Conservation (phyloP, 2,888 invertebrate genomes). For the Gymnosoma rotundatum region DNA sequence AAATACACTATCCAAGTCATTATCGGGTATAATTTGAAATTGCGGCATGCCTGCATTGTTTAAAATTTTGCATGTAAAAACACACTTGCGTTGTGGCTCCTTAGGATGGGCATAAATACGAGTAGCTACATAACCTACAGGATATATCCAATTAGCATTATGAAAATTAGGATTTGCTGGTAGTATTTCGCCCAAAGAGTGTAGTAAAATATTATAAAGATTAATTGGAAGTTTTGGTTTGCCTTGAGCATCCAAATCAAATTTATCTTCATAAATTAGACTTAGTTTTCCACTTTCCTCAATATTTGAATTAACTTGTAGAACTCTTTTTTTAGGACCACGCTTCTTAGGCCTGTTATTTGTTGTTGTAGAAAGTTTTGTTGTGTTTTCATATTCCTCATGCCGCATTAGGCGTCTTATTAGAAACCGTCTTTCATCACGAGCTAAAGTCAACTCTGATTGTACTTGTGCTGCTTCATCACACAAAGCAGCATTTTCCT, state of each 20-base stretch:
- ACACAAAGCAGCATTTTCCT: conserved; percentile 93
- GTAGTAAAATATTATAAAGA: conserved; percentile 85
- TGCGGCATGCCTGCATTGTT: conserved; percentile 87
- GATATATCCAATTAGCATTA: conserved; percentile 88
- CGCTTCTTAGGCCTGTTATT: conserved; percentile 73
- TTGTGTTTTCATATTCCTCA: conserved; percentile 82
- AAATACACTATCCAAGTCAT: conserved; percentile 86
- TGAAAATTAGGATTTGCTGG: conserved; percentile 87
- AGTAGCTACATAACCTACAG: conserved; percentile 89
- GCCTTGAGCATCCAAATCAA: conserved; percentile 83
- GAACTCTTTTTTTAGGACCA: conserved; percentile 76
- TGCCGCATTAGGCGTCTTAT: conserved; percentile 89
- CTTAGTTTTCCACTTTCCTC: conserved; percentile 48
- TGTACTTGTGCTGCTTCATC: conserved; percentile 94
- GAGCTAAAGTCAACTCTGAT: conserved; percentile 89
- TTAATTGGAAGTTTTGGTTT: conserved; percentile 89
- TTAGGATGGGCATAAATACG: conserved; percentile 88
- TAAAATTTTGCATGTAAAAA: conserved; percentile 91
- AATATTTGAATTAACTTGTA: conserved; percentile 44
- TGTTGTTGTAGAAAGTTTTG: conserved; percentile 40
- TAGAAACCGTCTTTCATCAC: conserved; percentile 92
- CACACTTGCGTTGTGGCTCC: conserved; percentile 87
- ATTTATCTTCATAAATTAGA: conserved; percentile 64
- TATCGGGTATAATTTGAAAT: conserved; percentile 91
- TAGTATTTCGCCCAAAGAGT: conserved; percentile 90